Evolutionary conservation across 2,888 invertebrate species (phyloP).

Genomic region (Drosophila testacea): DNA sequence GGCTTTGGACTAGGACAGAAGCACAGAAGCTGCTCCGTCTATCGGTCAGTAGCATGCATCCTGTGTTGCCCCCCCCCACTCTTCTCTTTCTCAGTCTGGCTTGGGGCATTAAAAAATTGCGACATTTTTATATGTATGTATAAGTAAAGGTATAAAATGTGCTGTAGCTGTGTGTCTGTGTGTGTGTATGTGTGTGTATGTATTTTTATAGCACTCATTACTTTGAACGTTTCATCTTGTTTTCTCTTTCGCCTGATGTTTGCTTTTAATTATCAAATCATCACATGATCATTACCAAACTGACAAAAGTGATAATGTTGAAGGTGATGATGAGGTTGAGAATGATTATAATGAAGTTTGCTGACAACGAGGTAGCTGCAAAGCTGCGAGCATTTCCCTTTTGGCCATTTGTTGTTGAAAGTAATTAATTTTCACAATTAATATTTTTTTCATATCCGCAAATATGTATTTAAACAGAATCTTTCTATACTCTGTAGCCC

Average conservation of each 20-base stretch:
- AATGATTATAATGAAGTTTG: slow-evolving; percentile 5
- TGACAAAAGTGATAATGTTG: slow-evolving; percentile 55
- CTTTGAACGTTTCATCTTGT: slow-evolving; percentile 54
- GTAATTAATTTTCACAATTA: slow-evolving; percentile 58
- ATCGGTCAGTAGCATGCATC: slow-evolving; percentile 59
- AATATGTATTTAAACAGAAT: slow-evolving; percentile 39
- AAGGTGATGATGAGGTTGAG: slow-evolving; percentile 18
- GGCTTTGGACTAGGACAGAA: slow-evolving; percentile 26
- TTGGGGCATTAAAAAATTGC: slow-evolving; percentile 44
- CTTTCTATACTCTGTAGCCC: slow-evolving; percentile 15
- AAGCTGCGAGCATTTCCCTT: slow-evolving; percentile 43
- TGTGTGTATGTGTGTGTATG: slow-evolving; percentile 14
- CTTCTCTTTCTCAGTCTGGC: slow-evolving; percentile 9
- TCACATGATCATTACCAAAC: slow-evolving; percentile 74
- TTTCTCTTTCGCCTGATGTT: slow-evolving; percentile 69
- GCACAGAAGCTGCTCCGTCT: slow-evolving; percentile 42
- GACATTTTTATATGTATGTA: slow-evolving; percentile 29
- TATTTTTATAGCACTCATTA: slow-evolving; percentile 65
- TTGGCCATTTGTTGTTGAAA: slow-evolving; percentile 44
- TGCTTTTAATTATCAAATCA: slow-evolving; percentile 80
- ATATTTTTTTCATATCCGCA: slow-evolving; percentile 27
- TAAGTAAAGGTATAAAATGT: slow-evolving; percentile 9
- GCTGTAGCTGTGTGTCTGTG: slow-evolving; percentile 11
- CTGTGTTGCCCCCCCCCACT: slow-evolving; percentile 4
- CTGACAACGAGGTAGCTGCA: slow-evolving; percentile 7